phyloP scores from a whole-genome alignment of 2,888 invertebrate species.

The Harpalus rubripes region DNA sequence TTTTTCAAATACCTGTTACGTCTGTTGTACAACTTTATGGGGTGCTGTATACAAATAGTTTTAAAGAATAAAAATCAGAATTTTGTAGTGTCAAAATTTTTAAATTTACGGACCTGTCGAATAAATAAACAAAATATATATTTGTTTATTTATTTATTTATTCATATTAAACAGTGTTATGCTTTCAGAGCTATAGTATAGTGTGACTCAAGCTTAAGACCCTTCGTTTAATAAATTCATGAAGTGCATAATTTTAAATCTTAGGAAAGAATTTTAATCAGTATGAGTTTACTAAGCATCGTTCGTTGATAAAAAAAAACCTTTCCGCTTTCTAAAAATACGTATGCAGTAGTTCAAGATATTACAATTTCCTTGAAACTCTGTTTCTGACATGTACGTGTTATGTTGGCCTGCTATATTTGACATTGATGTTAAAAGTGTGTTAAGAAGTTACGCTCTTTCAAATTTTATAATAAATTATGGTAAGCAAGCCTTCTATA shows the following conservation, averaged over 20 bases:
- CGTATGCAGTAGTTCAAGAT: slow-evolving; percentile 12
- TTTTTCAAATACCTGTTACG: too few relatives aligned
- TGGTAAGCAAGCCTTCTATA: too few relatives aligned
- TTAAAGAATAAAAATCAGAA: too few relatives aligned
- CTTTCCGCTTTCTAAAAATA: slow-evolving; percentile 49
- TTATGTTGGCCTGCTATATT: neutral
- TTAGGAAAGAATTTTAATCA: slow-evolving; percentile 27
- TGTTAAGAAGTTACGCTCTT: too few relatives aligned
- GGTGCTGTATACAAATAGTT: too few relatives aligned
- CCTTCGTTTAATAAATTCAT: slow-evolving; percentile 25
- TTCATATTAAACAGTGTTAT: too few relatives aligned
- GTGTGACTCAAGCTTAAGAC: slow-evolving; percentile 16
- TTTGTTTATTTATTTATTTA: too few relatives aligned
- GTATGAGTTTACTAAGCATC: slow-evolving; percentile 10
- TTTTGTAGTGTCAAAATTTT: too few relatives aligned
- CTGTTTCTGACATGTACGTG: neutral
- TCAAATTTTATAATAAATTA: too few relatives aligned
- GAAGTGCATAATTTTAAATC: slow-evolving; percentile 20
- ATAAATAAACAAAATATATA: too few relatives aligned
- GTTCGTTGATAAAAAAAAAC: slow-evolving; percentile 35
- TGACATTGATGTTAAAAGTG: neutral
- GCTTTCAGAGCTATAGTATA: neutral
- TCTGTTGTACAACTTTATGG: too few relatives aligned
- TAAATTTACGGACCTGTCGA: too few relatives aligned
- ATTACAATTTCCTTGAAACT: neutral